These are phyloP conservation scores for Grallaria varia DNA, from an alignment of 2,113 vertebrate species.

Conservation along the genomic window DNA sequence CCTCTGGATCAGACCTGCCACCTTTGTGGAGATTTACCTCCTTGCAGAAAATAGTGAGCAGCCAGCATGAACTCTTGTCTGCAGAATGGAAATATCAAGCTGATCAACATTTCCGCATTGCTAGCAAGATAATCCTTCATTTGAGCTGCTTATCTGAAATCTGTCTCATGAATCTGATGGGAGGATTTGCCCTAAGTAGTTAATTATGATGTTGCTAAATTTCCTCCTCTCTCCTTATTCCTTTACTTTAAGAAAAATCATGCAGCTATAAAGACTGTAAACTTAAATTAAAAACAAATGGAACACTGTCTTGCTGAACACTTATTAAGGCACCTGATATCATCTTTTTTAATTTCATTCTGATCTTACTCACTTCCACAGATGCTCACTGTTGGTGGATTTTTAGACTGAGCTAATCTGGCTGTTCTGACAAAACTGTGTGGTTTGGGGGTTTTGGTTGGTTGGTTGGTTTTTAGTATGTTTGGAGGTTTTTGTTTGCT, in stretches of 20 bases:
- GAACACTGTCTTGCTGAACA: neutral
- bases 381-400: neutral
- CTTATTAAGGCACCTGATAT: neutral
- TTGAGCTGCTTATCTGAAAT: slow-evolving; percentile 69
- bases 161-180: slow-evolving; percentile 49
- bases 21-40: slow-evolving; percentile 15
- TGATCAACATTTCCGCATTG: slow-evolving; percentile 59
- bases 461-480: rapidly evolving
- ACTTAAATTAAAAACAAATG: neutral
- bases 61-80: slow-evolving; percentile 4
- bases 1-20: neutral
- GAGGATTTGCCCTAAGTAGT: slow-evolving; percentile 59
- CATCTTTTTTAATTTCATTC: neutral
- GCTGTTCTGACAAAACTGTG: neutral
- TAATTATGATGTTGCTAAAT: slow-evolving; percentile 57
- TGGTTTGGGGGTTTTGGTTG: neutral
- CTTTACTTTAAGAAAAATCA: slow-evolving; percentile 6
- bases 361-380: neutral
- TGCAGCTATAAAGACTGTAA: neutral
- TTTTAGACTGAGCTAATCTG: neutral
- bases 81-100: slow-evolving; percentile 58
- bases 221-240: slow-evolving; percentile 21
- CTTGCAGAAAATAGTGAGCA: slow-evolving; percentile 40
- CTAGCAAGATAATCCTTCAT: slow-evolving; percentile 59
- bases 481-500: neutral